Conservation (phyloP, 2,797 vertebrate genomes). For the Spondyliosoma cantharus region DNA sequence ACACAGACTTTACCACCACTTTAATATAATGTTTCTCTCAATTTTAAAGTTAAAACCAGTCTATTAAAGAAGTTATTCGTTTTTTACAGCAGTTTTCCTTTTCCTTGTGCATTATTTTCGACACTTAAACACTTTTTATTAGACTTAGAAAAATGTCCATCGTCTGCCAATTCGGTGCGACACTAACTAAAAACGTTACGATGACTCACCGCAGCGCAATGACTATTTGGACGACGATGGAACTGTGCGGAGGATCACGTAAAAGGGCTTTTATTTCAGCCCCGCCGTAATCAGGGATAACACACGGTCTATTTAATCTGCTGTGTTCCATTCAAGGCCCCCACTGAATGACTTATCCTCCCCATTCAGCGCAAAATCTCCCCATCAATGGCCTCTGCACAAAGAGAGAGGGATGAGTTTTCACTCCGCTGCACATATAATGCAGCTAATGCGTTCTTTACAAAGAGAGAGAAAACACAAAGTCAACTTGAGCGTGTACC, state of each 20-base stretch:
- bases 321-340: conserved; percentile 65
- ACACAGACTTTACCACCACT: neutral
- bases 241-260: conserved; percentile 46
- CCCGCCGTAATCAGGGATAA: conserved; percentile 63
- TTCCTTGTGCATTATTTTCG: neutral
- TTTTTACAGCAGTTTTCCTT: neutral
- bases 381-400: conserved; percentile 61
- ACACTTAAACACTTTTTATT: neutral
- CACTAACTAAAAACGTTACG: neutral
- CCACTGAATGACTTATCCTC: conserved; percentile 66
- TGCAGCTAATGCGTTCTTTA: conserved; percentile 42
- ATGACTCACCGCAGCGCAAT: conserved; percentile 18
- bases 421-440: conserved; percentile 28
- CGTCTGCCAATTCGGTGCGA: neutral
- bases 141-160: neutral
- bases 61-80: too few relatives aligned
- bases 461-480: conserved; percentile 18
- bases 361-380: conserved; percentile 67
- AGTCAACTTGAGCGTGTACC: conserved; percentile 18
- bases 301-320: conserved; percentile 70
- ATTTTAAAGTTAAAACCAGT: neutral
- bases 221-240: neutral
- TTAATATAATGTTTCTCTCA: neutral
- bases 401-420: conserved; percentile 69
- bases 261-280: conserved; percentile 54